phyloP scores from a whole-genome alignment of 2,797 vertebrate species.

The Leuciscus waleckii region DNA sequence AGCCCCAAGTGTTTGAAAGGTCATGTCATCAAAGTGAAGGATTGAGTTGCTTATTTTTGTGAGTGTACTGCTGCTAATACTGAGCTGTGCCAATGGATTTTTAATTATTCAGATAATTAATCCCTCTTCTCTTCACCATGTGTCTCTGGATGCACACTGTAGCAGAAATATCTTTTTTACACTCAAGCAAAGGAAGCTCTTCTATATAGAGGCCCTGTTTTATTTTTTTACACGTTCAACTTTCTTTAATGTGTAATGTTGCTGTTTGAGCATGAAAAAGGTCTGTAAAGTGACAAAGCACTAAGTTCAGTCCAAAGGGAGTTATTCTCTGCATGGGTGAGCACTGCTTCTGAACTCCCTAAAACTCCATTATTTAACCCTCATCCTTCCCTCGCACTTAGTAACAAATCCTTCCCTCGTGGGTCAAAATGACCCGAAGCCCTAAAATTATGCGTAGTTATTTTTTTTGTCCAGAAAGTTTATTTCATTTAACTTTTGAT shows the following conservation, averaged over 20 bases:
- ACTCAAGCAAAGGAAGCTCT: background rate
- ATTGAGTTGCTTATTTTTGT: background rate
- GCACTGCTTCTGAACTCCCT: background rate
- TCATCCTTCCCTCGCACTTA: no score
- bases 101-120: slow-evolving; percentile 51
- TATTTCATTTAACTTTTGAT: no score
- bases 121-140: slow-evolving; percentile 38
- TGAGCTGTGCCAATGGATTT: slow-evolving; percentile 35
- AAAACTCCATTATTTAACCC: background rate
- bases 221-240: background rate
- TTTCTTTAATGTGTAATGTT: background rate
- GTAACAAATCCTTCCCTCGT: no score
- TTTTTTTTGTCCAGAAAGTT: no score
- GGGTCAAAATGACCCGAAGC: no score
- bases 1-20: background rate
- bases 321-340: background rate
- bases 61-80: background rate
- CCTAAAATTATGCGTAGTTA: no score
- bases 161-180: background rate
- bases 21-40: background rate
- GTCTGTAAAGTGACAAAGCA: background rate
- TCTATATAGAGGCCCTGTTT: background rate
- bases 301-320: background rate
- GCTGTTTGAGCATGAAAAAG: background rate
- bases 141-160: slow-evolving; percentile 21